Evolutionary conservation across 2,113 vertebrate species (phyloP), one percentile per base, ranked within the genome.

Genomic region (Chaetodon auriga): DNA sequence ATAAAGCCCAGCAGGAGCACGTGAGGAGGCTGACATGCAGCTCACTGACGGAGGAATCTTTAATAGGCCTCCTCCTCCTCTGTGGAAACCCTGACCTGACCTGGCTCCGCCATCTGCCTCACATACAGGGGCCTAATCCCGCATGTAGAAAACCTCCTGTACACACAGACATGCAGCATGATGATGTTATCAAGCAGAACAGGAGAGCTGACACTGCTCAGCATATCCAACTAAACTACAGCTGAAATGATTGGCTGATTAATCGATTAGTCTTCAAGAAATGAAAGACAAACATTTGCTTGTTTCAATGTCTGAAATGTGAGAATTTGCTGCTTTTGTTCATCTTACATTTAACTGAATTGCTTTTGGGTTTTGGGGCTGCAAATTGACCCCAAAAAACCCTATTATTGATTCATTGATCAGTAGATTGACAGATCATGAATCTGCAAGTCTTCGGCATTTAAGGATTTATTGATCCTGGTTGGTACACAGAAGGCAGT

Each of bases 91-190:
- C 68, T 21, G 36, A 38, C 13, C 54, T 43, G 74, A 30, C 21
- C 66, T 61, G 60, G 16, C 21, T 51, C 30, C 45, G 54, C 68
- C 85, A 82, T 81, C 82, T 88, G 84, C 63, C 41, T 76, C 46
- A 41, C 23, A 51, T 65, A 43, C 58, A 79, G 65, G 64, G 89
- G 60, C 25, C 49, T 83, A 79, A 85, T 85, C 71, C 74, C 55
- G 66, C 55, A 45, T 48, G 61, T 43, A 35, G 23, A 62, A 18
- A 79, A 0, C 30, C 62, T 70, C 36, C 11, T 69, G 41, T 23
- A 16, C 70, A 55, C 15, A 18, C 70, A 55, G 0, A 41, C 21
- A 55, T 21, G 12, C 23, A 25, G 64, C 0, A 3, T 21, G 15
- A 46, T 41, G 41, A 23, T 55, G 5, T 30, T 54, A 16, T 45